Percentiles rank a stretch among this genome's conserved stretches.
Evolutionary conservation across 1,140 invertebrate species (phyloP).

Genomic region (Penaeus indicus): DNA sequence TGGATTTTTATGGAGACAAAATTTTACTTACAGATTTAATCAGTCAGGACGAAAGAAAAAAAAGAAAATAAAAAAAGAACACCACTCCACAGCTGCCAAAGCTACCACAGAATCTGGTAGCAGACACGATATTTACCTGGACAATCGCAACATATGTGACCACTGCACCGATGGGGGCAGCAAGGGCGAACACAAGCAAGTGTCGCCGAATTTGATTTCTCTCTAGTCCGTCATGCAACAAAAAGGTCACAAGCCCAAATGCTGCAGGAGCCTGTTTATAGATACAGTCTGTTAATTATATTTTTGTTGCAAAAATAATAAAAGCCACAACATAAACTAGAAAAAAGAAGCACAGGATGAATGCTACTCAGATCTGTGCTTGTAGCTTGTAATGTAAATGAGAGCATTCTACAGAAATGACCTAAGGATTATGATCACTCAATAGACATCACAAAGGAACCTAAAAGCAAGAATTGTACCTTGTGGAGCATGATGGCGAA

Average conservation of each 20-base stretch:
- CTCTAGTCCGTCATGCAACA: constrained; percentile 95
- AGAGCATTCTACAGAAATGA: no score
- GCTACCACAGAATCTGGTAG: not conserved
- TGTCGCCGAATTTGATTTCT: constrained; percentile 88
- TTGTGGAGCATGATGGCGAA: constrained; percentile 99
- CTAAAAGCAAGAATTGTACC: constrained; percentile 71
- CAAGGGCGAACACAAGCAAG: constrained; percentile 92
- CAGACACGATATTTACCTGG: constrained; percentile 42
- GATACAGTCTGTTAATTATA: not conserved
- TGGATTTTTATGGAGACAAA: not conserved
- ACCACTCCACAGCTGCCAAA: not conserved
- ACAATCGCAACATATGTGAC: constrained; percentile 78
- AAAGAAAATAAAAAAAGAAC: not conserved
- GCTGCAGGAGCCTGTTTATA: constrained; percentile 89
- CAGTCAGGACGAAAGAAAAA: not conserved
- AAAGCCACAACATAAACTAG: not conserved
- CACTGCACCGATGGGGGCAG: constrained; percentile 91
- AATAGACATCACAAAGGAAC: no score
- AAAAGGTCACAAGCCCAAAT: constrained; percentile 97
- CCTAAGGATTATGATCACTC: no score
- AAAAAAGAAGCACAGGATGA: not conserved
- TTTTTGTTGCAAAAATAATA: constrained; percentile 19
- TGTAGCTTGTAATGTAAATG: no score
- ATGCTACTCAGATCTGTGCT: no score
- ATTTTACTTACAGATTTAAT: not conserved